Base-by-base conservation (phyloP, 64 coral and sea anemone species). In the Montipora capricornis region DNA sequence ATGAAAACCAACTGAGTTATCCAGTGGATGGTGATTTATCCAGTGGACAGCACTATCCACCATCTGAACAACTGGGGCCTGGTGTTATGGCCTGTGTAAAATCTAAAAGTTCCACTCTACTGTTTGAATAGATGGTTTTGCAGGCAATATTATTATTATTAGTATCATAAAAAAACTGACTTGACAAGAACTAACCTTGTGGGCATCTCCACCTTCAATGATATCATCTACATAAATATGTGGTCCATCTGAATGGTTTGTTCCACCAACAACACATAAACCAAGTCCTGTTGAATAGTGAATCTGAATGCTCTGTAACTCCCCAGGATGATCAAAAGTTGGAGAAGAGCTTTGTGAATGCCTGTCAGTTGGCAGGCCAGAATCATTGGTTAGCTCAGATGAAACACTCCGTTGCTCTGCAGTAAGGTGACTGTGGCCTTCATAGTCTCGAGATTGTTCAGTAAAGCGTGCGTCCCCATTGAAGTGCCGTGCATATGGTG, bases 211-310 rank as follows among this genome's bases (percentile, higher is more conserved):
- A 17, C 96, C 96, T 49, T 95, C 96, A 47, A 92, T 98, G 64
- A 98, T 89, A 20, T 92, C 88, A 78, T 95, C 93, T 78, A 98
- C 73, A 89, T 92, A 98, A 49, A 98, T 83, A 95, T 98, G 96
- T 9, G 96, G 96, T 12, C 96, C 96, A 37, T 98, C 96, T 48
- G 93, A 55, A 80, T 93, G 79, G 68, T 98, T 98, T 64, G 96
- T 98, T 4, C 96, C 96, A n/a, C 96, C 96, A 50, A 98, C 84
- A 67, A 98, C 84, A 77, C 96, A 98, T 79, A 98, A 78, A 13
- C 96, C 96, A 73, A 98, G 93, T 4, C 96, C 96, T 4, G 78
- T 98, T 75, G 90, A 89, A 73, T 92, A 85, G 11, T 73, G 89
- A 44, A 98, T 98, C 55, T 74, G 74, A 13, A 98, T 92, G 68